A percentile compares a stretch with the other conserved stretches of the same genome.
Evolutionary conservation across 2,113 vertebrate species (phyloP).

Genomic region (Mormyrus iriodes): DNA sequence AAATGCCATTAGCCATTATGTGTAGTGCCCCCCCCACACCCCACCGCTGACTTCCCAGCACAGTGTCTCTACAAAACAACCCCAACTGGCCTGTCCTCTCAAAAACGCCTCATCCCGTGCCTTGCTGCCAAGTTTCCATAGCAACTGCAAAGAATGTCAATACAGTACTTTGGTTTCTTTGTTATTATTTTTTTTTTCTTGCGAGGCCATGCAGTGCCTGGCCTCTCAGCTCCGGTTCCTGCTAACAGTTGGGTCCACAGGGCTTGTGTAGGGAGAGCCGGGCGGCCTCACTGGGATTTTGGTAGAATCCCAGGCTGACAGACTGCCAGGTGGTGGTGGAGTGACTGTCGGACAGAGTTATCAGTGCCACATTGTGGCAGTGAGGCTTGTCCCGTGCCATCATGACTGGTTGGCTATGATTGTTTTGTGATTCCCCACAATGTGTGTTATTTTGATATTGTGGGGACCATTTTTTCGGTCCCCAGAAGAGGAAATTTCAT

Average conservation of each 20-base stretch:
- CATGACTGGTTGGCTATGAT: not conserved
- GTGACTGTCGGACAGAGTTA: not conserved
- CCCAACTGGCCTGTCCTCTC: conserved; percentile 22
- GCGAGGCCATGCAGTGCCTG: not conserved
- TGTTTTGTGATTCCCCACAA: not conserved
- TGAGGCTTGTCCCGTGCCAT: not conserved
- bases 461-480: too few species aligned
- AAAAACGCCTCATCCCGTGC: conserved; percentile 18
- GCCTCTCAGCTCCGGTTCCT: not conserved
- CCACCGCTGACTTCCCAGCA: not conserved
- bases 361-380: not conserved
- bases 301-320: not conserved
- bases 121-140: conserved; percentile 31
- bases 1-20: conserved; percentile 27
- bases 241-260: not conserved
- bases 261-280: conserved; percentile 21
- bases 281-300: conserved; percentile 24
- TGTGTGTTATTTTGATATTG: too few species aligned
- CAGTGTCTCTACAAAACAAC: not conserved
- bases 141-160: conserved; percentile 31
- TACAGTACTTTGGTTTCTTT: conserved; percentile 54
- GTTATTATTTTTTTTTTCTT: conserved; percentile 25
- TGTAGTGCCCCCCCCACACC: not conserved
- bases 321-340: not conserved
- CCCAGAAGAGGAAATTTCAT: too few species aligned